A percentile compares a stretch with the other conserved stretches of the same genome.
Evolutionary conservation across 2,113 vertebrate species (phyloP).

Genomic region (Nothoprocta perdicaria): DNA sequence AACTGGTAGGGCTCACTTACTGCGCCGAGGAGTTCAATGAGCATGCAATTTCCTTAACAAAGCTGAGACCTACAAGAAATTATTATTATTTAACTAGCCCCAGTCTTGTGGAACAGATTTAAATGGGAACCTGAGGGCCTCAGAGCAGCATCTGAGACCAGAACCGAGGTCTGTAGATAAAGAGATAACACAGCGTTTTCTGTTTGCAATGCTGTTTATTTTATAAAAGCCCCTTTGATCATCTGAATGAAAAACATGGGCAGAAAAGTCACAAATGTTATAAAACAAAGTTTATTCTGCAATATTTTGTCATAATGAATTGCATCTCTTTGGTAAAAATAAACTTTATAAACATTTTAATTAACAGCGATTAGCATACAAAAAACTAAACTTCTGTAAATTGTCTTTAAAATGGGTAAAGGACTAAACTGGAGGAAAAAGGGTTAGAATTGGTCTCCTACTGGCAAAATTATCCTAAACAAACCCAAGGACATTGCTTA

Average conservation of each 20-base stretch:
- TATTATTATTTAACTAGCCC: neutral
- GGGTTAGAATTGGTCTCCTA: slow-evolving; percentile 75
- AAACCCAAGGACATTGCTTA: slow-evolving; percentile 73
- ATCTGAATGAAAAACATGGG: slow-evolving; percentile 64
- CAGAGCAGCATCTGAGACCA: neutral
- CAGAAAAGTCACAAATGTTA: slow-evolving; percentile 78
- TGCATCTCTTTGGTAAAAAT: slow-evolving; percentile 99
- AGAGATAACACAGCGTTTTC: slow-evolving; percentile 52
- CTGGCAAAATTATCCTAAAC: slow-evolving; percentile 76
- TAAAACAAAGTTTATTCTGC: slow-evolving; percentile 98
- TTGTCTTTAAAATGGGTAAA: slow-evolving; percentile 74
- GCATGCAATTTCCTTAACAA: neutral
- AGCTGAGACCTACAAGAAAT: neutral
- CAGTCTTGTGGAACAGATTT: neutral
- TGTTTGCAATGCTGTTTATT: slow-evolving; percentile 68
- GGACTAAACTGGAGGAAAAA: slow-evolving; percentile 71
- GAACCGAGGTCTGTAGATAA: slow-evolving; percentile 15
- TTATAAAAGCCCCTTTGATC: slow-evolving; percentile 72
- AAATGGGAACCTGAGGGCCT: neutral
- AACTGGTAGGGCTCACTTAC: neutral
- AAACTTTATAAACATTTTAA: slow-evolving; percentile 99
- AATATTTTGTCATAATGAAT: slow-evolving; percentile 99
- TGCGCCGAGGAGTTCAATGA: neutral
- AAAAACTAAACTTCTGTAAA: slow-evolving; percentile 93
- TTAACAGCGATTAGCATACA: slow-evolving; percentile 99